Evolutionary conservation across 2,888 invertebrate species (phyloP).

Genomic region (Apamea anceps): DNA sequence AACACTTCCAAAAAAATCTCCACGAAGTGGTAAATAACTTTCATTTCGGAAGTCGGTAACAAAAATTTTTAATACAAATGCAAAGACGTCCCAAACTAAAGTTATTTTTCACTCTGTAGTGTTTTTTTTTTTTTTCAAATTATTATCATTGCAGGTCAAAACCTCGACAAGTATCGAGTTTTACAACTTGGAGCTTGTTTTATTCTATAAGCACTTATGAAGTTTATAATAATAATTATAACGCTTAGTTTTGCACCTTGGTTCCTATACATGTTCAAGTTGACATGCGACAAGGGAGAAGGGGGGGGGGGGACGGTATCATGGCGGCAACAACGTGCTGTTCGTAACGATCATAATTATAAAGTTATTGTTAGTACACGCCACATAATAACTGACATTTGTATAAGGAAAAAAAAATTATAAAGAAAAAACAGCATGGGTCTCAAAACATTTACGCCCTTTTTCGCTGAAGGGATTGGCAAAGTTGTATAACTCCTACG

Average conservation of each 20-base stretch:
- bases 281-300: background rate
- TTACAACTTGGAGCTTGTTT: background rate
- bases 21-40: too few relatives aligned
- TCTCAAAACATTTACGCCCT: background rate
- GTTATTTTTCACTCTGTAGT: too few relatives aligned
- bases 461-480: background rate
- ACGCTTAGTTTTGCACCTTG: constrained; percentile 17
- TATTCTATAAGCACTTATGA: background rate
- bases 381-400: constrained; percentile 25
- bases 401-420: background rate
- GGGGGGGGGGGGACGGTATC: background rate
- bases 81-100: too few relatives aligned
- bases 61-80: too few relatives aligned
- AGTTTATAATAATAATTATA: background rate
- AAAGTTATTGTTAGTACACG: constrained; percentile 18
- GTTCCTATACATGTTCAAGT: background rate
- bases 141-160: background rate
- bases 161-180: background rate
- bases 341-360: constrained; percentile 39
- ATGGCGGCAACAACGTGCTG: constrained; percentile 3
- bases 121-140: background rate
- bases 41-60: too few relatives aligned
- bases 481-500: background rate
- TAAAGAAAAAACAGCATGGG: background rate
- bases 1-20: too few relatives aligned